phyloP scores from a whole-genome alignment of 2,888 invertebrate genomes.

The Zygogramma bicolorata region DNA sequence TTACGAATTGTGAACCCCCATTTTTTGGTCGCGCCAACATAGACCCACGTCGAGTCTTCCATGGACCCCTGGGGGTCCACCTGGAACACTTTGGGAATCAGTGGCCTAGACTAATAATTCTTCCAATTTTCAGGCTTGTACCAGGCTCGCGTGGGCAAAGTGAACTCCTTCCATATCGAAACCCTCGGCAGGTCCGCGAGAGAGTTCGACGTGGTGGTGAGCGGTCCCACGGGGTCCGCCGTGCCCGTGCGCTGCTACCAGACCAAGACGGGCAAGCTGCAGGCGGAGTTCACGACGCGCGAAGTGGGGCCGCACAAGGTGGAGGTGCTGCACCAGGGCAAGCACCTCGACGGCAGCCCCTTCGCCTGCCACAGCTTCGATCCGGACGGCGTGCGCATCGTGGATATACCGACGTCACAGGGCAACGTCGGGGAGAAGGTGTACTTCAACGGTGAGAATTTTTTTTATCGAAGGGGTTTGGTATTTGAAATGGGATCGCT shows the following conservation, averaged over 20 bases:
- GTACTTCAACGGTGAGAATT: slow-evolving; percentile 78
- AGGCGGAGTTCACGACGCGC: slow-evolving; percentile 92
- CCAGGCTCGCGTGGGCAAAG: slow-evolving; percentile 84
- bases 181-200: slow-evolving; percentile 86
- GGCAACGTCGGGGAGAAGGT: slow-evolving; percentile 87
- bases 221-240: slow-evolving; percentile 65
- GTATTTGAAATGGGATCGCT: too few relatives aligned
- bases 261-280: slow-evolving; percentile 93
- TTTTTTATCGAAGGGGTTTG: too few relatives aligned
- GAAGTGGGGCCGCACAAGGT: slow-evolving; percentile 76
- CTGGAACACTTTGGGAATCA: too few relatives aligned
- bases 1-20: too few relatives aligned
- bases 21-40: too few relatives aligned
- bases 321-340: slow-evolving; percentile 91
- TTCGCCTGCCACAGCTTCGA: slow-evolving; percentile 95
- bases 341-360: slow-evolving; percentile 92
- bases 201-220: slow-evolving; percentile 92
- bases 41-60: too few relatives aligned
- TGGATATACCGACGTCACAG: slow-evolving; percentile 80
- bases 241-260: slow-evolving; percentile 84
- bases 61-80: too few relatives aligned
- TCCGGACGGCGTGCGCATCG: slow-evolving; percentile 83
- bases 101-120: too few relatives aligned
- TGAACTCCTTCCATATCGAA: slow-evolving; percentile 90
- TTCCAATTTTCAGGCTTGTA: slow-evolving; percentile 76